Percentiles rank a stretch among this genome's conserved stretches.
These are phyloP conservation scores for Aspidiotus destructor DNA, from an alignment of 2,888 invertebrate genomes.

Conservation along the genomic window DNA sequence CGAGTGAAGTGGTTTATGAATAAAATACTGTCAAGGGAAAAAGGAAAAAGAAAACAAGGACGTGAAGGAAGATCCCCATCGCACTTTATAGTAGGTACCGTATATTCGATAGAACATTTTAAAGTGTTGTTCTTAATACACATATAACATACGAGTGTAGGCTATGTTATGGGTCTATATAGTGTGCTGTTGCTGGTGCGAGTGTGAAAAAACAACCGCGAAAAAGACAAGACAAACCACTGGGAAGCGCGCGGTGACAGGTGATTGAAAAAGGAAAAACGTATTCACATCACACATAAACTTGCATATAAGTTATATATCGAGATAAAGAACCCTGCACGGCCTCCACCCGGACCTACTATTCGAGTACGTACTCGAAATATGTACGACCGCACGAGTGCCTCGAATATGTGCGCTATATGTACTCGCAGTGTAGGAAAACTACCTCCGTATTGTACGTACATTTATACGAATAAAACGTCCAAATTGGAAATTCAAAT, in stretches of 20 bases:
- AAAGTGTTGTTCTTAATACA: not conserved
- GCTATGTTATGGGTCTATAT: no score
- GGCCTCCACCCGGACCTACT: not conserved
- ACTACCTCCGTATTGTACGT: no score
- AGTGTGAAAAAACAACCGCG: not conserved
- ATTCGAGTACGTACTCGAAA: not conserved
- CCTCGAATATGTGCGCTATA: not conserved
- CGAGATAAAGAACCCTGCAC: no score
- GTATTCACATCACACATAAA: not conserved
- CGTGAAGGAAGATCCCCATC: no score
- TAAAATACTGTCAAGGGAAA: not conserved
- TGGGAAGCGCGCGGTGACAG: not conserved
- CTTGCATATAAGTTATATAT: no score
- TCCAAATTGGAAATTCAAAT: no score
- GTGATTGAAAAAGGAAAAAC: constrained; percentile 2
- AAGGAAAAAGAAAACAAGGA: not conserved
- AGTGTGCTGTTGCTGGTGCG: not conserved
- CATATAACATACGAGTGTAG: no score
- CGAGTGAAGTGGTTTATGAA: not conserved
- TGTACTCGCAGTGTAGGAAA: no score
- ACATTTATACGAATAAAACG: no score
- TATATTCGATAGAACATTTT: not conserved
- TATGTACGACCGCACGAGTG: not conserved
- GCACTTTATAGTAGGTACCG: no score
- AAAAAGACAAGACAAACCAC: constrained; percentile 4